Percentiles rank a stretch among this genome's conserved stretches.
Evolutionary conservation across 1,140 invertebrate genomes (phyloP).

Genomic region (Bursaphelenchus mucronatus): DNA sequence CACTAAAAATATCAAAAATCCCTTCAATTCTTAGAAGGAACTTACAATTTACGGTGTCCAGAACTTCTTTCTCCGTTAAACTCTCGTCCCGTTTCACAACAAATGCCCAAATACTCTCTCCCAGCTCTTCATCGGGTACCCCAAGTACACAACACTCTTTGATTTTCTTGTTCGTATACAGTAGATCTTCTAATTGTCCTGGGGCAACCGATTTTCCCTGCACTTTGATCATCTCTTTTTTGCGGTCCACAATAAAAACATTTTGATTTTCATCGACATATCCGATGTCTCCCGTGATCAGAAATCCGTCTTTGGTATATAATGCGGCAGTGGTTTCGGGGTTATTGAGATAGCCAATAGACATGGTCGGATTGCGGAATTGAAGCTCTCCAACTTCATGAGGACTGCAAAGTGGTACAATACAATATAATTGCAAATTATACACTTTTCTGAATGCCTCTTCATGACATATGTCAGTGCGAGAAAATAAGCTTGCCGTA

Average conservation of each 20-base stretch:
- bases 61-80: slow-evolving; percentile 43
- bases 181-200: slow-evolving; percentile 76
- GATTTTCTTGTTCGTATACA: slow-evolving; percentile 71
- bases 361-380: too few species aligned
- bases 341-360: slow-evolving; percentile 30
- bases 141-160: slow-evolving; percentile 77
- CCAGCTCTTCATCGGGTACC: slow-evolving; percentile 69
- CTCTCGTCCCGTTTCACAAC: slow-evolving; percentile 67
- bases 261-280: slow-evolving; percentile 70
- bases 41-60: slow-evolving; percentile 49
- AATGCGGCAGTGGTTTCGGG: slow-evolving; percentile 63
- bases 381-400: too few species aligned
- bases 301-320: slow-evolving; percentile 67
- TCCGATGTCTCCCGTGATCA: slow-evolving; percentile 70
- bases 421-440: too few species aligned
- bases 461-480: too few species aligned
- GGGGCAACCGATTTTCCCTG: slow-evolving; percentile 78
- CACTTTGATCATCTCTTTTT: slow-evolving; percentile 85
- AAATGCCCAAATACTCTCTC: slow-evolving; percentile 75
- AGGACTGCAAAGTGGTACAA: too few species aligned
- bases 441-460: too few species aligned
- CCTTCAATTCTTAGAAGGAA: not conserved
- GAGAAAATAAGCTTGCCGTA: too few species aligned
- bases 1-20: slow-evolving; percentile 20
- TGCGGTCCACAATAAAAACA: slow-evolving; percentile 72